These are phyloP conservation scores for Siphlonurus alternatus DNA, from an alignment of 2,888 invertebrate genomes.

Conservation along the genomic window DNA sequence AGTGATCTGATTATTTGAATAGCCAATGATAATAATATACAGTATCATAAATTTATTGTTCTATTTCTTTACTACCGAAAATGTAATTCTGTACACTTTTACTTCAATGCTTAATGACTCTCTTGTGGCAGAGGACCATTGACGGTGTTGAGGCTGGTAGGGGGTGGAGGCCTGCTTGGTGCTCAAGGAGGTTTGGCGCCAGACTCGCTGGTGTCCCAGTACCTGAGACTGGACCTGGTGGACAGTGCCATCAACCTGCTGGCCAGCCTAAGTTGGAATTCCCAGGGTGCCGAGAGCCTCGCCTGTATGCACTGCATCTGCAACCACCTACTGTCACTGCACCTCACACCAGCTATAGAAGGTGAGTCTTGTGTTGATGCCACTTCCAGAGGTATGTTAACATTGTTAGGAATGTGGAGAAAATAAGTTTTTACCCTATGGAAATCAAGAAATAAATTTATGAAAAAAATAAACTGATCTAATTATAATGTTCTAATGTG, in stretches of 20 bases:
- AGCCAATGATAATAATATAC: too few relatives aligned
- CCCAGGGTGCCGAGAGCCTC: slow-evolving; percentile 55
- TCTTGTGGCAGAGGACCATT: slow-evolving; percentile 33
- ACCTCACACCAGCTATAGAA: slow-evolving; percentile 41
- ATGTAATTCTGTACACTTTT: too few relatives aligned
- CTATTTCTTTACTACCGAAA: too few relatives aligned
- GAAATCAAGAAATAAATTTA: too few relatives aligned
- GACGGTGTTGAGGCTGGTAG: slow-evolving; percentile 34
- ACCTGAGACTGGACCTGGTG: slow-evolving; percentile 41
- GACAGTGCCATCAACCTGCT: slow-evolving; percentile 52
- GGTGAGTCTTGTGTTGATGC: slow-evolving; percentile 23
- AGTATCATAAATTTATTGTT: too few relatives aligned
- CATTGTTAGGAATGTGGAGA: too few relatives aligned
- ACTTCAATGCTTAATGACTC: too few relatives aligned
- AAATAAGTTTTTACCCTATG: too few relatives aligned
- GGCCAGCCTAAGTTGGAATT: slow-evolving; percentile 59
- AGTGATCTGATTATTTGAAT: too few relatives aligned
- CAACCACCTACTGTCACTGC: slow-evolving; percentile 41
- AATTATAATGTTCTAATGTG: too few relatives aligned
- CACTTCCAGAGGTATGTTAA: background rate
- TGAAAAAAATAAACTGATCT: too few relatives aligned
- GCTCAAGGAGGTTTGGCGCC: slow-evolving; percentile 31
- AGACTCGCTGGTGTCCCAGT: slow-evolving; percentile 42
- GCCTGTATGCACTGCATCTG: slow-evolving; percentile 55
- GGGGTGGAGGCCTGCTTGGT: slow-evolving; percentile 25